phyloP scores from a whole-genome alignment of 2,113 vertebrate species.

The Edolisoma coerulescens region DNA sequence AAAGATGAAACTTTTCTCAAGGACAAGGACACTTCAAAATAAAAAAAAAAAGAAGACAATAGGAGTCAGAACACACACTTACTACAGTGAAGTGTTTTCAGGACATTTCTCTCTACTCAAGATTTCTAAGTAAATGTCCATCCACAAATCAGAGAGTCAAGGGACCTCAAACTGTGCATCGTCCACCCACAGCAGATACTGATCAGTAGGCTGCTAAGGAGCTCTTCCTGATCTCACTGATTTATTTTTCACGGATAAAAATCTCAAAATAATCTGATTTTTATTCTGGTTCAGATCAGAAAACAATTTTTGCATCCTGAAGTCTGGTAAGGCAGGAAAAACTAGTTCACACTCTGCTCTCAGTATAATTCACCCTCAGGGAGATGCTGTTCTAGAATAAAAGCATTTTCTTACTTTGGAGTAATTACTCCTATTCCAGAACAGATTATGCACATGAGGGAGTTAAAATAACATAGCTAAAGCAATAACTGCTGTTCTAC shows the following conservation, averaged over 20 bases:
- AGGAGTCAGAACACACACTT: background rate
- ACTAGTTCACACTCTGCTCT: slow-evolving; percentile 10
- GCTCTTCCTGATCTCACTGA: background rate
- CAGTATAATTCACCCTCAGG: slow-evolving; percentile 7
- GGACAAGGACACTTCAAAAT: background rate
- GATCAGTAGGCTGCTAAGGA: background rate
- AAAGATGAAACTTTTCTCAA: slow-evolving; percentile 35
- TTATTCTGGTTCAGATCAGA: background rate
- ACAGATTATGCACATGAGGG: slow-evolving; percentile 21
- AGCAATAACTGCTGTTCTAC: slow-evolving; percentile 14
- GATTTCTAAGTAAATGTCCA: background rate
- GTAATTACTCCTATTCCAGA: slow-evolving; percentile 49
- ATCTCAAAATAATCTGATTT: background rate
- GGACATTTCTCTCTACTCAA: background rate
- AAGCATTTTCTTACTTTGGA: slow-evolving; percentile 29
- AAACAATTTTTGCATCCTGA: slow-evolving; percentile 8
- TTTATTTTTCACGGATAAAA: background rate
- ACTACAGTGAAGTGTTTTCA: background rate
- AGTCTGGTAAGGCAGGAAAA: background rate
- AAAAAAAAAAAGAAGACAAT: background rate
- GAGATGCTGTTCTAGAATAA: slow-evolving; percentile 45
- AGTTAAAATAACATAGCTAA: slow-evolving; percentile 26
- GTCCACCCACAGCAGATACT: background rate
- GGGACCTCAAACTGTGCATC: background rate
- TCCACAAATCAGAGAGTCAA: background rate